Evolutionary conservation across 2,888 invertebrate species (phyloP), one percentile per base, ranked within the genome.

Genomic region (Lasioglossum morio): DNA sequence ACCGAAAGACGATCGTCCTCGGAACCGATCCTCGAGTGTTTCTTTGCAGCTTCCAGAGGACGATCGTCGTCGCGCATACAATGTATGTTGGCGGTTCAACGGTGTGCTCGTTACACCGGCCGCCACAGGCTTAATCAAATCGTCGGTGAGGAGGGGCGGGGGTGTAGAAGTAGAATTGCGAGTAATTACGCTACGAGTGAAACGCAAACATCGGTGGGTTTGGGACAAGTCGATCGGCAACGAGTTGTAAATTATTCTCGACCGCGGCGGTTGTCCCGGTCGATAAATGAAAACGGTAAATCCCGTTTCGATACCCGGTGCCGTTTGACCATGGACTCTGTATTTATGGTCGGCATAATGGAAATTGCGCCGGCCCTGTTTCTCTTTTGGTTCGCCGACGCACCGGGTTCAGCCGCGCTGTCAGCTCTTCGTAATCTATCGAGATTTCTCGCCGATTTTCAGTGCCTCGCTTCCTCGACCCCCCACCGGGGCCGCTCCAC

Each of bases 291-390:
- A 73, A 85, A 60, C 78, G 48, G 66, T 85, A 81, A 81, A 86
- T 81, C 72, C 60, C 72, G 60, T 76, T 81, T 69, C 46, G 81
- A 40, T 43, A 77, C 1, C 66, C 8, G 19, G 16, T 30, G 53
- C 72, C 78, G 75, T 76, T 77, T 76, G 85, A 74, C 80, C 75
- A 43, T 80, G 76, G 81, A 81, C 79, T 69, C 57, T 5, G 46
- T 82, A 82, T 81, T 86, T 86, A 81, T 63, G 81, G 27, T 43
- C 30, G 85, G 72, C 69, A 85, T 85, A 86, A 81, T 86, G 85
- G 81, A 85, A 81, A 78, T 78, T 84, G 72, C 70, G 16, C 48
- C 19, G 23, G 23, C 48, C n/a, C 37, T 34, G 53, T 60, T 75
- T 69, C 48, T 60, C 72, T 72, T 74, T 43, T 75, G 72, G n/a